Conservation (phyloP, 2,797 vertebrate genomes). For the Halcyon chelicuti region DNA sequence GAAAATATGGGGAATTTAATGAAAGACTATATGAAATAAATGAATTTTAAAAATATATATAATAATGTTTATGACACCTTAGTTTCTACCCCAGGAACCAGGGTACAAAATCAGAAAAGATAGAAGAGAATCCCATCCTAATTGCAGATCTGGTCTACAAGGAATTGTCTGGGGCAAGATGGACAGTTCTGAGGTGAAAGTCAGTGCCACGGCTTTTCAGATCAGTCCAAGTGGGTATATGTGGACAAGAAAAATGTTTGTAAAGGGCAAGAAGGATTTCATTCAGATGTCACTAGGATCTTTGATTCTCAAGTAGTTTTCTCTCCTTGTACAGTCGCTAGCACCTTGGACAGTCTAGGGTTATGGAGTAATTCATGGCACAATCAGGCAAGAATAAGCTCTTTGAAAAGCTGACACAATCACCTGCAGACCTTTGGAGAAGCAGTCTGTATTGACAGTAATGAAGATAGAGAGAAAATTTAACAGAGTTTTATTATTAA, state of each 20-base stretch:
- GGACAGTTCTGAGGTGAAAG: not conserved
- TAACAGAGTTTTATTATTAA: not conserved
- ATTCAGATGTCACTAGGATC: not conserved
- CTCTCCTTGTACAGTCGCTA: not conserved
- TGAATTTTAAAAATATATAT: not conserved
- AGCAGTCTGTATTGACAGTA: not conserved
- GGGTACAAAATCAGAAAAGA: not conserved
- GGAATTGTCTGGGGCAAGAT: not conserved
- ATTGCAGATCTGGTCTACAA: not conserved
- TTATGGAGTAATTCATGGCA: not conserved
- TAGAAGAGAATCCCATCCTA: not conserved
- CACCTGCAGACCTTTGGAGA: not conserved
- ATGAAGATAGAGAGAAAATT: not conserved
- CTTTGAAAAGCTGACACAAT: not conserved
- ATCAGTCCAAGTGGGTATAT: not conserved
- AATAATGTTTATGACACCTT: not conserved
- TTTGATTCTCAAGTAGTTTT: not conserved
- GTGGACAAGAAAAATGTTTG: accelerated
- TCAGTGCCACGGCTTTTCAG: not conserved
- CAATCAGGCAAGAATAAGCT: not conserved
- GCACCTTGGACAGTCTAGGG: not conserved
- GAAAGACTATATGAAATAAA: not conserved
- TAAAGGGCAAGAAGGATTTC: not conserved
- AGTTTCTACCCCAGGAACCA: not conserved
- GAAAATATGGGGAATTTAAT: not conserved